Base-by-base conservation (phyloP, 2,888 invertebrate species). In the Leptopilina myrica region DNA sequence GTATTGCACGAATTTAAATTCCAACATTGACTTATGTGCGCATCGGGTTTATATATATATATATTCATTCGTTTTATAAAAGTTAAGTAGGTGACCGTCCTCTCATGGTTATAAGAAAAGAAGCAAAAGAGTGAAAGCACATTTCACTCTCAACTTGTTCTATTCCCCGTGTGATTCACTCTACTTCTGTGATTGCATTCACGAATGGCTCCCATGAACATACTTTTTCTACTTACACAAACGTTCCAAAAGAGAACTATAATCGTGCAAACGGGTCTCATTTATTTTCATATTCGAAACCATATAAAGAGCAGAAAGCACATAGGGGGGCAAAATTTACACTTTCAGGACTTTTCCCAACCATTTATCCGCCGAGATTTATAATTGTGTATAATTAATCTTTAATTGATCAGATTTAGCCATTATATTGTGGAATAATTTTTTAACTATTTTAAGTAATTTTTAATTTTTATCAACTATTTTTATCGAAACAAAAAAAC, bases 61-160 rank as follows among this genome's bases (percentile, higher is more conserved):
- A 33, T 46, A 46, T 49, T 78, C 76, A 62, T 75, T 75, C 40
- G 64, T 73, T 76, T 76, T 76, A 79, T 78, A 79, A 77, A 78
- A 77, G 79, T 82, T 49, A 82, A 82, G 81, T 81, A 80, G 81
- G 83, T 80, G 81, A 80, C 78, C 78, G 82, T 79, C 80, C 81
- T 81, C 49, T 9, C 49, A 49, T 49, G 49, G 49, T 49, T 49
- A 49, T 49, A 49, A 49, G 82, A 64, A 76, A 77, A 81, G 77
- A 81, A 80, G 83, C 83, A 81, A 80, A 83, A 82, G 83, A 83
- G 84, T 83, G 84, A 84, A 84, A 84, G 84, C 84, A 83, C 81
- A 81, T 82, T 79, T 49, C 49, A 49, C 80, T 76, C 33, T 81
- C 78, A 81, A 83, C 82, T 84, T 79, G 76, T 67, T 79, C 81